Base-by-base conservation (phyloP, 2,113 vertebrate genomes). In the Pogona vitticeps region DNA sequence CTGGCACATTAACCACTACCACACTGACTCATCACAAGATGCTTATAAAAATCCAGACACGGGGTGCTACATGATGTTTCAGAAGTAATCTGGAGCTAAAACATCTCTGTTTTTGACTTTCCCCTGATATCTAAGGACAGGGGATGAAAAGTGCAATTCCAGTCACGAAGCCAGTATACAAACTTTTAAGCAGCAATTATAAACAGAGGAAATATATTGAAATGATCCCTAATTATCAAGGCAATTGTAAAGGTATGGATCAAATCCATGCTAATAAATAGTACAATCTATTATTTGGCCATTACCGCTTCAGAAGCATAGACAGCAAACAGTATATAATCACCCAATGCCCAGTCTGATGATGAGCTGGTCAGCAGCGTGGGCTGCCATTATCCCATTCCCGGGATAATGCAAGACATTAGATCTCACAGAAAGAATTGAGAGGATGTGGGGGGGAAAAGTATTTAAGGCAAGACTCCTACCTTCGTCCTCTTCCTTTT, bases 81-180 rank as follows among this genome's bases (percentile, higher is more conserved):
- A 73, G 72, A 72, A 20, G 9, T 76, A 56, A 52, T 76, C 46
- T n/a, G 13, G n/a, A 58, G 31, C n/a, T n/a, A 77, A 77, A 77
- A 56, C 14, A 14, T 52, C 46, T 52, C 46, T 71, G n/a, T 70
- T 46, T 82, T 70, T n/a, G 52, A 82, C 65, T 80, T 26, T 80
- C 26, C 3, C 36, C 79, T 33, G 26, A 28, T 81, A 40, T 81
- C 63, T 31, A 36, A 56, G 33, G 68, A 15, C 15, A 7, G 31
- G 33, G 21, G 23, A 38, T 14, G 58, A 33, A 28, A 17, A 5
- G 15, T 13, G 21, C 36, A n/a, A 38, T 87, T 33, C 82, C 1
- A 80, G 85, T 88, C 81, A 91, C 84, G n/a, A 31, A 20, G 2
- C 10, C 2, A n/a, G n/a, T n/a, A n/a, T n/a, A n/a, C n/a, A n/a